These are phyloP conservation scores for Myrmecobius fasciatus DNA, from an alignment of 2,113 vertebrate species.

Conservation along the genomic window DNA sequence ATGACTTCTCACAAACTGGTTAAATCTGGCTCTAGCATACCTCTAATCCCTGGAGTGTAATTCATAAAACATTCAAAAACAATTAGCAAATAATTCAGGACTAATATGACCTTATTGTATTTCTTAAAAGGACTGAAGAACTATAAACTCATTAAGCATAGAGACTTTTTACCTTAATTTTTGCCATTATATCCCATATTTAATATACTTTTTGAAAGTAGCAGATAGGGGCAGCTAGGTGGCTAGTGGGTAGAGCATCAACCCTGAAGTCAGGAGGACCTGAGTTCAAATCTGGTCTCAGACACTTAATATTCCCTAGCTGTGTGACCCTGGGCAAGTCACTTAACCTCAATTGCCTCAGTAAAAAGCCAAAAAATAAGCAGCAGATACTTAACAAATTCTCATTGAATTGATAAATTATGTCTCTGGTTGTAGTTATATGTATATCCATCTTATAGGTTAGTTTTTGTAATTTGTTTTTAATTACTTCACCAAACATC, in stretches of 20 bases:
- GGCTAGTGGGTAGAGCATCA: no score
- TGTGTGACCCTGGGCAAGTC: no score
- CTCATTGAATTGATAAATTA: not conserved
- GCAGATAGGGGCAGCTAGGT: no score
- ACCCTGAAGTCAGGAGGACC: no score
- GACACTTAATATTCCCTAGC: no score
- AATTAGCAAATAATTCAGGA: not conserved
- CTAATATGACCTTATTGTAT: not conserved
- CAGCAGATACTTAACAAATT: not conserved
- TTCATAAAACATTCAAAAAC: not conserved
- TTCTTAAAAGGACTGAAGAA: not conserved
- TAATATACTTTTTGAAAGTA: not conserved
- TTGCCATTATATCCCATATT: not conserved
- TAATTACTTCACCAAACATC: not conserved
- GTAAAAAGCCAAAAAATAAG: no score
- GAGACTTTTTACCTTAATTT: not conserved
- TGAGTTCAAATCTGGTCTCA: no score
- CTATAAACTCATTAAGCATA: not conserved
- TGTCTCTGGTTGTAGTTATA: not conserved
- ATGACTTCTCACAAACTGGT: not conserved
- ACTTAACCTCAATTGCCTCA: no score
- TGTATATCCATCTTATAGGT: not conserved
- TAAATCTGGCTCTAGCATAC: not conserved
- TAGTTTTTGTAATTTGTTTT: not conserved
- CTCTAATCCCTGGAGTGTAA: not conserved